Conservation (phyloP, 2,113 vertebrate species). For the Microtus pennsylvanicus region DNA sequence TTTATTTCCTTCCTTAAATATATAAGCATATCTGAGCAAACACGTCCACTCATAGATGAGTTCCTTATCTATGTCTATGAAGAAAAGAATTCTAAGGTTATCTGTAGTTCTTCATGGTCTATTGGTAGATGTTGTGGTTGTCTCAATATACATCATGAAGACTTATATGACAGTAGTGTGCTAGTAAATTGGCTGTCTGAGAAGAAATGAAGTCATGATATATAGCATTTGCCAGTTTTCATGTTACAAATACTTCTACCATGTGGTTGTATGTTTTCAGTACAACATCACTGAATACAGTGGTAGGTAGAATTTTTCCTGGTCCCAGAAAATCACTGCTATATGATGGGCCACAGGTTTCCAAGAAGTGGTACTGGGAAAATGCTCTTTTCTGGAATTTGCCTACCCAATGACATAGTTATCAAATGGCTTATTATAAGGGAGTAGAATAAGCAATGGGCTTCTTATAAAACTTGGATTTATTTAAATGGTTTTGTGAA, state of each 20-base stretch:
- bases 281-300: background rate
- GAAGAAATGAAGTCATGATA: background rate
- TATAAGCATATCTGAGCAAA: background rate
- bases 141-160: constrained; percentile 1
- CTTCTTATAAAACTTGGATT: constrained; percentile 14
- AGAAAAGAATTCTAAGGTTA: background rate
- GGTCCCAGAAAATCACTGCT: background rate
- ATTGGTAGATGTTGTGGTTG: background rate
- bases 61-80: background rate
- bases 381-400: background rate
- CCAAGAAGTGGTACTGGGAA: background rate
- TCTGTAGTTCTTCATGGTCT: background rate
- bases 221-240: constrained; percentile 6
- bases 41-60: background rate
- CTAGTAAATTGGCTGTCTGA: background rate
- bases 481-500: constrained; percentile 14
- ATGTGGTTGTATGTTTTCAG: background rate
- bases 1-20: constrained; percentile 39
- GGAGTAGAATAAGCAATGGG: background rate
- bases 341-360: background rate
- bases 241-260: background rate
- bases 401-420: background rate
- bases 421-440: background rate
- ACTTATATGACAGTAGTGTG: background rate
- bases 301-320: background rate